A percentile compares a stretch with the other conserved stretches of the same genome.
Conservation (phyloP, 2,797 vertebrate genomes). For the Simalia tracyae region DNA sequence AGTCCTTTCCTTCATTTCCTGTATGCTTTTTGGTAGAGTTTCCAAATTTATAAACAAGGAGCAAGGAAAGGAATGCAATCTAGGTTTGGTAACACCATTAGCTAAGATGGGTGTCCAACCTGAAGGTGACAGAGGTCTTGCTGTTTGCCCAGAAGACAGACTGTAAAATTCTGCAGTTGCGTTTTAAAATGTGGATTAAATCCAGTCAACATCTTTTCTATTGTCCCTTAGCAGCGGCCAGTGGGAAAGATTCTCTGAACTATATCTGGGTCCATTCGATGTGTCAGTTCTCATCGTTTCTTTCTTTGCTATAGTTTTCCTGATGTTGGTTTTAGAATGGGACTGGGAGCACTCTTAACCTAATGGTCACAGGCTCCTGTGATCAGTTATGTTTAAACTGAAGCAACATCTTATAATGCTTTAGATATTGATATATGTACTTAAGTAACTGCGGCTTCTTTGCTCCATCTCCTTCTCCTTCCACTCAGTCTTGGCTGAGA, state of each 20-base stretch:
- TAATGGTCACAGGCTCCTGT: neutral
- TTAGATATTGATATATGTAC: neutral
- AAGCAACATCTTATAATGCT: neutral
- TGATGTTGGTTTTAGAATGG: neutral
- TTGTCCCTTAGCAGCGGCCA: neutral
- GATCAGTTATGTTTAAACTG: neutral
- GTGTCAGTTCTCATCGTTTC: neutral
- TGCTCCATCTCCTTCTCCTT: neutral
- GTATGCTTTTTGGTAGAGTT: neutral
- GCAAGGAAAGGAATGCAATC: neutral
- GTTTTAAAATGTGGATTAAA: neutral
- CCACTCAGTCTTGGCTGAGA: neutral
- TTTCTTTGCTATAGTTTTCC: neutral
- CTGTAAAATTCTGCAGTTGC: neutral
- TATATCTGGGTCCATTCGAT: neutral
- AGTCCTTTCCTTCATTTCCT: neutral
- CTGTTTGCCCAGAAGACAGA: neutral
- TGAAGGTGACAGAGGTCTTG: neutral
- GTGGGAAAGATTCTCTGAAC: neutral
- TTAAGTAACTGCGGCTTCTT: neutral
- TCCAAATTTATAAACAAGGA: neutral
- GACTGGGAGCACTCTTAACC: neutral
- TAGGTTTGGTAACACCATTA: neutral
- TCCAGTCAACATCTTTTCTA: neutral
- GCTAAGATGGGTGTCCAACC: neutral